Base-by-base conservation (phyloP, 1,140 invertebrate species). In the Drosophila tani region DNA sequence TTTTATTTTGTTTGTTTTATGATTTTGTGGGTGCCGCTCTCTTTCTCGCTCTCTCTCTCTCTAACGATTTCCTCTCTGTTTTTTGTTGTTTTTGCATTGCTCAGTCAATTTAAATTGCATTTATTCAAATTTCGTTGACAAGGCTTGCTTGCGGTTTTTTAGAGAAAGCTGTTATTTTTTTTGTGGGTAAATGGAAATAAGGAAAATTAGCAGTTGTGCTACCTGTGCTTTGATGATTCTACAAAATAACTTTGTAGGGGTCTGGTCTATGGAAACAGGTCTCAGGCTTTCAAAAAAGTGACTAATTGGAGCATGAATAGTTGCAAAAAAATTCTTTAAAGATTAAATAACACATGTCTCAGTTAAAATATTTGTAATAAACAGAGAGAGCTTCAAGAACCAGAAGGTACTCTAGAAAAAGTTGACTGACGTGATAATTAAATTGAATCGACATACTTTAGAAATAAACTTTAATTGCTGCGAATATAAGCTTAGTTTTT, bases 41-140 rank as follows among this genome's bases (percentile, higher is more conserved):
- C 63, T 43, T 19, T 38, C 14, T 15, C 55, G 6, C 55, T 57
- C 32, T 51, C 45, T 57, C 32, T 51, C 45, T 50, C 47, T 46
- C 21, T 38, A 1, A 19, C 1, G 21, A 3, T n/a, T 21, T 38
- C 53, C 53, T 70, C 27, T 32, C 46, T 68, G 32, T 40, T 32
- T 45, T 50, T 56, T 67, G 46, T 56, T 81, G 53, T 70, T 57
- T 63, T 19, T 50, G 57, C 35, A 29, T 46, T 56, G 74, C 38
- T 59, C 49, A 58, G 57, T 69, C 58, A 82, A 82, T 75, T 75
- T 79, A 75, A 75, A 82, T 79, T 82, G 81, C 81, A 83, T 82
- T 82, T 76, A 83, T 83, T 79, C 73, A 82, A 82, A 82, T 75
- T 64, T 79, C 53, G 57, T 49, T 82, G 56, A 71, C 56, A 73